These are phyloP conservation scores for Phenganax stokvisi DNA, from an alignment of 92 coral and sea anemone genomes.

Conservation along the genomic window DNA sequence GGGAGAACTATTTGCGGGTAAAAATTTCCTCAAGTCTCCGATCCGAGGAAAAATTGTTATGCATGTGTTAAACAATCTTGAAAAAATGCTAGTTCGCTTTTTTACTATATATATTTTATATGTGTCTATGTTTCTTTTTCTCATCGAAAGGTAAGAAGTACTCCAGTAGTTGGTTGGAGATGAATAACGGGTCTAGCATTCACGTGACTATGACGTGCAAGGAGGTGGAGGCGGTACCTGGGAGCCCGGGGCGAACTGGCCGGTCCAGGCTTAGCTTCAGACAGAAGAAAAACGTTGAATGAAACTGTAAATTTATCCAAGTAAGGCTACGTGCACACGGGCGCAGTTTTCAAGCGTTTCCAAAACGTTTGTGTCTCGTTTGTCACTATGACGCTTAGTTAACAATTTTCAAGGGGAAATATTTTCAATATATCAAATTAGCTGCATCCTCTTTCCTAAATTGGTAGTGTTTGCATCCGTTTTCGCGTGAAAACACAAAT, in stretches of 20 bases:
- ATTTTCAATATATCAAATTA: too few relatives aligned
- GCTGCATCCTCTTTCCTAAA: too few relatives aligned
- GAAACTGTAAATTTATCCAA: slow-evolving; percentile 7
- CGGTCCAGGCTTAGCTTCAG: slow-evolving; percentile 35
- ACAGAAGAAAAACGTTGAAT: slow-evolving; percentile 2
- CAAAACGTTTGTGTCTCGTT: too few relatives aligned
- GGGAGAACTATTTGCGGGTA: slow-evolving; percentile 33
- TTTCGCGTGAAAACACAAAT: too few relatives aligned
- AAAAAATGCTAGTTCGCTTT: not conserved
- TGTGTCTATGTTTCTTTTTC: not conserved
- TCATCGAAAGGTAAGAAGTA: slow-evolving; percentile 19
- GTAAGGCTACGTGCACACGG: too few relatives aligned
- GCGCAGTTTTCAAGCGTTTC: too few relatives aligned
- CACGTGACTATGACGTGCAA: slow-evolving; percentile 35
- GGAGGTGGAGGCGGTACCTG: slow-evolving; percentile 10
- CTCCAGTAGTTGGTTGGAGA: slow-evolving; percentile 18
- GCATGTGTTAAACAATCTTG: not conserved
- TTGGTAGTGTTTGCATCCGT: too few relatives aligned
- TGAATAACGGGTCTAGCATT: slow-evolving; percentile 27
- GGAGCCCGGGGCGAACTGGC: not conserved
- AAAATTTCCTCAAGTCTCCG: not conserved
- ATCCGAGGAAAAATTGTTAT: not conserved
- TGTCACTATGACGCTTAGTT: too few relatives aligned
- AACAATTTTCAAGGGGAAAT: too few relatives aligned
- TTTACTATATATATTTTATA: too few relatives aligned